phyloP scores from a whole-genome alignment of 2,888 invertebrate genomes.

The Ditylenchus weischeri region DNA sequence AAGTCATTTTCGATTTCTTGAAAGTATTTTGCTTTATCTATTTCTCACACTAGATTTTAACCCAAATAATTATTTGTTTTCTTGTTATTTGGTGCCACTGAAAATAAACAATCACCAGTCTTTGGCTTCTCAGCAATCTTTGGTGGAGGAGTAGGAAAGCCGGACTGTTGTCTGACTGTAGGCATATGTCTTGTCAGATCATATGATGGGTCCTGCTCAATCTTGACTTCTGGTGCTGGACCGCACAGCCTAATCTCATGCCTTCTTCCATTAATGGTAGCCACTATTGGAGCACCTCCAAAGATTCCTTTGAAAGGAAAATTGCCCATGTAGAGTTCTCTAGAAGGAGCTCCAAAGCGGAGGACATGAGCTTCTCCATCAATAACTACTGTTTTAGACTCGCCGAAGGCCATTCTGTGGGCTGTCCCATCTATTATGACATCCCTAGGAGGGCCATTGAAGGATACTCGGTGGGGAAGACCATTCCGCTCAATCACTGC shows the following conservation, averaged over 20 bases:
- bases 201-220: slow-evolving; percentile 73
- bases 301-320: slow-evolving; percentile 87
- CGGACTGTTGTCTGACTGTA: slow-evolving; percentile 23
- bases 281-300: slow-evolving; percentile 74
- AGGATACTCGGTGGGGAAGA: slow-evolving; percentile 56
- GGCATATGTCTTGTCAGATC: slow-evolving; percentile 66
- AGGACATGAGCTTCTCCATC: slow-evolving; percentile 66
- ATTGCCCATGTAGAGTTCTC: slow-evolving; percentile 84
- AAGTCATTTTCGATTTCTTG: too few species aligned
- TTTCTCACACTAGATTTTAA: too few species aligned
- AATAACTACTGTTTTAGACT: slow-evolving; percentile 53
- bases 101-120: too few species aligned
- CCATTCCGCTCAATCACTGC: slow-evolving; percentile 58
- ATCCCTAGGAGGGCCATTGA: slow-evolving; percentile 53
- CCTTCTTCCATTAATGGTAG: slow-evolving; percentile 76
- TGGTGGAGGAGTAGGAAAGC: slow-evolving; percentile 6
- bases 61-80: too few species aligned
- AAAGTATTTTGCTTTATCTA: too few species aligned
- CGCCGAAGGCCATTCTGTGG: slow-evolving; percentile 49
- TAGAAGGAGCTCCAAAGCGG: slow-evolving; percentile 77
- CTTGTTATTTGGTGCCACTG: too few species aligned
- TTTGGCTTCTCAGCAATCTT: slow-evolving; percentile 4
- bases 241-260: slow-evolving; percentile 79
- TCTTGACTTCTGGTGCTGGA: slow-evolving; percentile 86
- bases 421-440: slow-evolving; percentile 54